Evolutionary conservation across 2,113 vertebrate species (phyloP).

Genomic region (Nesogale talazaci): DNA sequence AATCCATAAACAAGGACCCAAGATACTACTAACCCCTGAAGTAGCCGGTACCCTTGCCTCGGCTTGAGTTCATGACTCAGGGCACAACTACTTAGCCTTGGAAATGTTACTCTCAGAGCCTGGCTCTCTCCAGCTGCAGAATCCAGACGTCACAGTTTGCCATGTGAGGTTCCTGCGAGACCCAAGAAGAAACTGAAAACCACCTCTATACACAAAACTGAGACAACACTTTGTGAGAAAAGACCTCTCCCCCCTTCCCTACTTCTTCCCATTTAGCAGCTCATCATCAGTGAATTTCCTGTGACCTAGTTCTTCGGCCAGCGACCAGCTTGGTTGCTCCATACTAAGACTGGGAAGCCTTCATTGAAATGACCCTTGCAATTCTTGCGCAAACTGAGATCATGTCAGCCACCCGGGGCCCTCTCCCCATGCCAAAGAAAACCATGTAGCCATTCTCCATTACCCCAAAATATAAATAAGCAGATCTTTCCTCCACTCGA

Average conservation of each 20-base stretch:
- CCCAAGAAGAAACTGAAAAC: background rate
- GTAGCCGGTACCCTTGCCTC: background rate
- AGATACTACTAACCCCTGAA: background rate
- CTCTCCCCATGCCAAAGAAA: background rate
- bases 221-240: background rate
- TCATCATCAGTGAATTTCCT: background rate
- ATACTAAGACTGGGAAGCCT: background rate
- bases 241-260: background rate
- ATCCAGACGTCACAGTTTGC: background rate
- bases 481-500: conserved; percentile 25
- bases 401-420: background rate
- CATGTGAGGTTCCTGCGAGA: background rate
- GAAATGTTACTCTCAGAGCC: background rate
- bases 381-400: background rate
- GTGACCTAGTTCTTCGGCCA: background rate
- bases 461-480: conserved; percentile 28
- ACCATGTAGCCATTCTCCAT: background rate
- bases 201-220: background rate
- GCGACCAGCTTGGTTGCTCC: background rate
- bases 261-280: background rate
- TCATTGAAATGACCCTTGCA: background rate
- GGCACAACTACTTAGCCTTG: background rate
- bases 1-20: background rate
- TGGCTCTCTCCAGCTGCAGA: background rate
- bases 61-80: background rate